Evolutionary conservation across 1,140 invertebrate species (phyloP).

Genomic region (Bombus fervidus): DNA sequence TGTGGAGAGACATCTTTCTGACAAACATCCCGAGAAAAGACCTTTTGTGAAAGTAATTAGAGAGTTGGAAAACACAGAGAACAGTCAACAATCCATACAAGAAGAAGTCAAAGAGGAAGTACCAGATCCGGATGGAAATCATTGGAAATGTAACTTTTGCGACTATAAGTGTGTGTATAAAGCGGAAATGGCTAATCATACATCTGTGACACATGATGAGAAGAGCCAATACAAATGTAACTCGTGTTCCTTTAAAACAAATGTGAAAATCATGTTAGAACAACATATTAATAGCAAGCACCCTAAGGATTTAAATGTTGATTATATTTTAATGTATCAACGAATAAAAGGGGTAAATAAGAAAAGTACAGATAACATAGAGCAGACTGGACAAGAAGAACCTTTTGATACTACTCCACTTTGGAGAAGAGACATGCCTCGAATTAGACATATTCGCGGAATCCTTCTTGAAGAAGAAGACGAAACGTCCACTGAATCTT

Average conservation of each 20-base stretch:
- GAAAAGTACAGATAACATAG: conserved; percentile 46
- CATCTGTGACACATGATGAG: conserved; percentile 83
- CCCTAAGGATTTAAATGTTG: conserved; percentile 72
- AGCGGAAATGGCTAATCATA: conserved; percentile 84
- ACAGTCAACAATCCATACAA: conserved; percentile 62
- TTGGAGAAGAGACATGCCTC: conserved; percentile 83
- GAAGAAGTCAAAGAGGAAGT: conserved; percentile 66
- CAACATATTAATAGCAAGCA: conserved; percentile 84
- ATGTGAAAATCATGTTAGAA: conserved; percentile 83
- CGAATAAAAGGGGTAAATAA: conserved; percentile 76
- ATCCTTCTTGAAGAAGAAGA: conserved; percentile 71
- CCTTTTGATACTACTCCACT: conserved; percentile 84
- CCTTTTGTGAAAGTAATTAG: conserved; percentile 84
- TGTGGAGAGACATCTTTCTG: conserved; percentile 86
- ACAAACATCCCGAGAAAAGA: conserved; percentile 84
- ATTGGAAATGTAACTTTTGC: conserved; percentile 89
- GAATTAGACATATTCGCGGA: conserved; percentile 84
- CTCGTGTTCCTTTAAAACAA: conserved; percentile 84
- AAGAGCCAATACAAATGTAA: conserved; percentile 87
- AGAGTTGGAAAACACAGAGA: conserved; percentile 81
- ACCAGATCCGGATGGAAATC: conserved; percentile 79
- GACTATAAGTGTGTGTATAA: conserved; percentile 85
- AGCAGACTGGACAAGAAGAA: conserved; percentile 71
- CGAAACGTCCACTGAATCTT: conserved; percentile 42
- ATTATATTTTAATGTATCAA: conserved; percentile 72